Evolutionary conservation across 2,113 vertebrate genomes (phyloP).

Genomic region (Narcine bancroftii): DNA sequence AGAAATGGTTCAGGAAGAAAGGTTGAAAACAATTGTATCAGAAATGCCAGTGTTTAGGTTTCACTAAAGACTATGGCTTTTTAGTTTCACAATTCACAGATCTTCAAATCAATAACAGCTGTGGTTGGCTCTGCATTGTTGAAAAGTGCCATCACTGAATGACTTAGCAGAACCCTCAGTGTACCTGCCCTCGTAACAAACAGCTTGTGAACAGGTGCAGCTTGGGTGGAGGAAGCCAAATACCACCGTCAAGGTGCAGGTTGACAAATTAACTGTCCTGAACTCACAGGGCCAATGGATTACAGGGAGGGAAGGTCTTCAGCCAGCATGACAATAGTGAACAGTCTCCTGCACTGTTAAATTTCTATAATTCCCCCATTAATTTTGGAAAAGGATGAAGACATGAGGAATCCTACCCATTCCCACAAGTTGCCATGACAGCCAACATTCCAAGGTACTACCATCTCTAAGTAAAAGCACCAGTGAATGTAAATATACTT

Average conservation of each 20-base stretch:
- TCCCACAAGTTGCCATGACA: neutral
- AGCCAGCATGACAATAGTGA: no score
- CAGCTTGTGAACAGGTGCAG: neutral
- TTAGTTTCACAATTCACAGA: neutral
- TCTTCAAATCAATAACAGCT: neutral
- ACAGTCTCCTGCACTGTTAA: no score
- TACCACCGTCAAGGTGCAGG: no score
- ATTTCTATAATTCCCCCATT: no score
- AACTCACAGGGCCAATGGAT: no score
- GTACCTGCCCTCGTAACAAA: neutral
- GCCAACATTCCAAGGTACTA: neutral
- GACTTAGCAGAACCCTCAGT: neutral
- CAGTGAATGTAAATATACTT: neutral
- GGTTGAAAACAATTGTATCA: neutral
- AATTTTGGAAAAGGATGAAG: neutral
- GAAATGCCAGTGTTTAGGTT: neutral
- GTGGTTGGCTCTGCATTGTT: neutral
- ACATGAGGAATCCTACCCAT: neutral
- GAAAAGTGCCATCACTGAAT: neutral
- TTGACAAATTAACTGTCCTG: no score
- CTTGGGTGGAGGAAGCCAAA: no score
- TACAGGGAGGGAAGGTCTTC: no score
- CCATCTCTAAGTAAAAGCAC: neutral
- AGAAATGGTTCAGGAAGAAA: neutral
- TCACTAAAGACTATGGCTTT: neutral